Base-by-base conservation (phyloP, 2,888 invertebrate species). In the Dynastes maya region DNA sequence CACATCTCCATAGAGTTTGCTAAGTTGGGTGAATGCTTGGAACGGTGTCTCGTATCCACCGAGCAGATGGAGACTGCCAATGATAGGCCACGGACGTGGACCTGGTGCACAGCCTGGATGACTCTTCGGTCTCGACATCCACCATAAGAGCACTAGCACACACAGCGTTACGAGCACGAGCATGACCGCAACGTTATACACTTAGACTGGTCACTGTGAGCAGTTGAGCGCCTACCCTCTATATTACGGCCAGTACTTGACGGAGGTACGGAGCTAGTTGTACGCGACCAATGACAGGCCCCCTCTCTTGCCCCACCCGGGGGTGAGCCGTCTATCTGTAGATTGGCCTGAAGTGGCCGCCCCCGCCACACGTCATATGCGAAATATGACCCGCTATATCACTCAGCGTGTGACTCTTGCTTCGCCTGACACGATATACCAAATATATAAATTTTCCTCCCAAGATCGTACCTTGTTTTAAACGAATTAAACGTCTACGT, bases 51-150 rank as follows among this genome's bases (percentile, higher is more conserved):
- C 92, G 82, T 90, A 90, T 79, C 91, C 89, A 53, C 91, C 92
- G 72, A 95, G 86, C 27, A 94, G 90, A 86, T 94, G 93, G 81
- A 95, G 88, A 86, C 92, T 94, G 22, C 95, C 95, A 78, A 95
- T 89, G 0, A 95, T 82, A 0, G 95, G 95, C 89, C 90, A 91
- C 13, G 93, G 91, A 22, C 87, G 85, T 0, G 95, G 95, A 0
- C 95, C 95, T 61, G 94, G 94, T 11, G 93, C 91, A 81, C 89
- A 83, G 58, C 79, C 81, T 63, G 81, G 76, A 80, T 83, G 80
- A 78, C 84, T 85, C 75, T 81, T 82, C 13, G 83, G 80, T 71
- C 80, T 79, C 77, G 79, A 80, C 45, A 82, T 80, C 83, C 86
- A 87, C 84, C 86, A 87, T 84, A 86, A 83, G 83, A 87, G 81